A percentile compares a stretch with the other conserved stretches of the same genome.
Conservation (phyloP, 2,888 invertebrate genomes). For the Caenorhabditis becei region DNA sequence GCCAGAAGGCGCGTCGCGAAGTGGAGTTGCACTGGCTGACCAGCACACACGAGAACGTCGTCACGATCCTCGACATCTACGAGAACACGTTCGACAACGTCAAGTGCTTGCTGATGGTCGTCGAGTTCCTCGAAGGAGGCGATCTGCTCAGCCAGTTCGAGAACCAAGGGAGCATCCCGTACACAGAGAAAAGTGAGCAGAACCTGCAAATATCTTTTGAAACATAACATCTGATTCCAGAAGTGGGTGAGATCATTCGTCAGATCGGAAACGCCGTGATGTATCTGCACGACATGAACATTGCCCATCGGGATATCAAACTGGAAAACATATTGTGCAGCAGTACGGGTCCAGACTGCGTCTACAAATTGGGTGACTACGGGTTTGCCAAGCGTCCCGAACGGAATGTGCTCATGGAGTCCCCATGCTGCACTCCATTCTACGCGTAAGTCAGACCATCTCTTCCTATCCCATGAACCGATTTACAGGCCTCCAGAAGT, state of each 20-base stretch:
- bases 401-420: constrained; percentile 89
- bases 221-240: constrained; percentile 83
- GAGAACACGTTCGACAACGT: constrained; percentile 94
- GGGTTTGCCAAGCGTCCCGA: constrained; percentile 97
- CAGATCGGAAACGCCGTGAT: constrained; percentile 96
- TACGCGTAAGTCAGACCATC: constrained; percentile 87
- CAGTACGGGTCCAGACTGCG: constrained; percentile 86
- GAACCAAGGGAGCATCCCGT: constrained; percentile 93
- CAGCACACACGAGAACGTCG: constrained; percentile 93
- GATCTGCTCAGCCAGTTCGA: constrained; percentile 97
- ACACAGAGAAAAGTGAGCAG: constrained; percentile 90
- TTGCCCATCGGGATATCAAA: constrained; percentile 85
- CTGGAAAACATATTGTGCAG: constrained; percentile 91
- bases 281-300: constrained; percentile 93
- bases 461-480: not conserved
- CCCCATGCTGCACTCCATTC: constrained; percentile 99
- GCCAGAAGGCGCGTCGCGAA: constrained; percentile 93
- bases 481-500: constrained; percentile 87
- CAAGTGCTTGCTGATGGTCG: constrained; percentile 94
- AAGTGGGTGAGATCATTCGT: constrained; percentile 94
- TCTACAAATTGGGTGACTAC: constrained; percentile 97
- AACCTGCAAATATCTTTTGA: not conserved
- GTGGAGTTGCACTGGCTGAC: constrained; percentile 97
- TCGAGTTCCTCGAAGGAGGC: constrained; percentile 94
- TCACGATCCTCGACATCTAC: constrained; percentile 93